These are phyloP conservation scores for Heteronetta atricapilla DNA, from an alignment of 2,113 vertebrate species.

Conservation along the genomic window DNA sequence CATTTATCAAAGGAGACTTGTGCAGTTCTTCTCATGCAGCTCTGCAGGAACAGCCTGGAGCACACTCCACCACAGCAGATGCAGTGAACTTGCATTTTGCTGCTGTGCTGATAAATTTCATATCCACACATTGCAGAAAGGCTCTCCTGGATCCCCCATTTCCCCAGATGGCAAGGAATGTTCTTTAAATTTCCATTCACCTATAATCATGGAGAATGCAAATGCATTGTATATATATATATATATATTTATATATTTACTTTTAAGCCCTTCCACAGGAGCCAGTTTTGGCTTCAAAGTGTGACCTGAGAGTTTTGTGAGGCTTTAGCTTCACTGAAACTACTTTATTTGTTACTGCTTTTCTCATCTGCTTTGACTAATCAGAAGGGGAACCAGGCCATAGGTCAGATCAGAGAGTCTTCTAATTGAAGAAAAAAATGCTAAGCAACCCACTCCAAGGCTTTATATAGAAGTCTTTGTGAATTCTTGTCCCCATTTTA, in stretches of 20 bases:
- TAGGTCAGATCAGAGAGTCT: background rate
- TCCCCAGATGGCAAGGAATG: background rate
- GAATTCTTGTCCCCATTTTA: background rate
- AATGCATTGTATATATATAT: background rate
- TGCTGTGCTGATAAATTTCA: background rate
- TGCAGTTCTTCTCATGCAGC: background rate
- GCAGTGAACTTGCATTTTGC: background rate
- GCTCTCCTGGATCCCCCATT: background rate
- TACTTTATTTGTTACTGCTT: background rate
- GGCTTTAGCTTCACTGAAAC: background rate
- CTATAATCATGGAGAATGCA: background rate
- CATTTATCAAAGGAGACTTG: background rate
- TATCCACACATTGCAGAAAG: background rate
- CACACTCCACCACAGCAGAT: accelerated
- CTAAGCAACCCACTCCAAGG: background rate
- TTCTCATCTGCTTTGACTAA: background rate
- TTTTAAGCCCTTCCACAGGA: background rate
- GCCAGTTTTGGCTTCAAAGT: background rate
- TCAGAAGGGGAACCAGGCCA: background rate
- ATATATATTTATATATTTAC: too few species aligned
- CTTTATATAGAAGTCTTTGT: background rate
- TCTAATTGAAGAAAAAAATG: background rate
- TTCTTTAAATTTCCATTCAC: background rate
- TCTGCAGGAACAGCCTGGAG: background rate
- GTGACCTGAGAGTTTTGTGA: background rate